Percentiles rank a stretch among this genome's conserved stretches.
These are phyloP conservation scores for Mesoligia furuncula DNA, from an alignment of 2,888 invertebrate species.

Conservation along the genomic window DNA sequence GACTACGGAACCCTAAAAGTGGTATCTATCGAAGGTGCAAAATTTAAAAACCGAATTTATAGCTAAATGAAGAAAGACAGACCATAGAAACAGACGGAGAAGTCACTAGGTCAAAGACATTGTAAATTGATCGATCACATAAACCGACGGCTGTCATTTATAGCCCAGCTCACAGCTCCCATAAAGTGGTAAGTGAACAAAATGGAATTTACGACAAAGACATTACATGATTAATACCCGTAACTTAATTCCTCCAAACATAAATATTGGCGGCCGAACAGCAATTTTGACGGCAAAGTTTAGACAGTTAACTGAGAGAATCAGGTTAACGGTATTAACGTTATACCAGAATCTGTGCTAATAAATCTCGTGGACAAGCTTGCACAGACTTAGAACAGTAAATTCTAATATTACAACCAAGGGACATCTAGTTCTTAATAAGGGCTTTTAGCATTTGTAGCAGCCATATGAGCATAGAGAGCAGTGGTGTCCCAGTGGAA, in stretches of 20 bases:
- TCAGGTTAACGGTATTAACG: constrained; percentile 45
- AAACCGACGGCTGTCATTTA: constrained; percentile 44
- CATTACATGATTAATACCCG: constrained; percentile 56
- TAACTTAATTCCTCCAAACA: constrained; percentile 44
- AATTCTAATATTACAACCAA: background rate
- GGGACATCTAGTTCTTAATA: background rate
- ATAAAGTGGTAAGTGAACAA: constrained; percentile 45
- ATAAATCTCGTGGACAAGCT: constrained; percentile 14
- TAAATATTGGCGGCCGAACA: constrained; percentile 52
- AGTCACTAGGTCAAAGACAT: constrained; percentile 27
- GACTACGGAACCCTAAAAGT: too few relatives aligned
- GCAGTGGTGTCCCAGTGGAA: background rate
- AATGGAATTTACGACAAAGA: constrained; percentile 48
- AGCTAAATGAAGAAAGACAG: background rate
- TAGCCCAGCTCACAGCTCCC: constrained; percentile 20
- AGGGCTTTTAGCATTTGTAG: background rate
- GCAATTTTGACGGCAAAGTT: constrained; percentile 46
- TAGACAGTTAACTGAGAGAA: constrained; percentile 20
- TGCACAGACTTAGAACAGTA: background rate
- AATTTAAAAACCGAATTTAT: background rate
- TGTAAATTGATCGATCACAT: constrained; percentile 55
- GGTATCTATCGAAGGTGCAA: too few relatives aligned
- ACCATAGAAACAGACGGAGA: background rate
- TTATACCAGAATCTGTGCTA: constrained; percentile 22
- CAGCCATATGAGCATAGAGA: background rate